These are phyloP conservation scores for Crenichthys baileyi DNA, from an alignment of 2,797 vertebrate genomes.

Conservation along the genomic window DNA sequence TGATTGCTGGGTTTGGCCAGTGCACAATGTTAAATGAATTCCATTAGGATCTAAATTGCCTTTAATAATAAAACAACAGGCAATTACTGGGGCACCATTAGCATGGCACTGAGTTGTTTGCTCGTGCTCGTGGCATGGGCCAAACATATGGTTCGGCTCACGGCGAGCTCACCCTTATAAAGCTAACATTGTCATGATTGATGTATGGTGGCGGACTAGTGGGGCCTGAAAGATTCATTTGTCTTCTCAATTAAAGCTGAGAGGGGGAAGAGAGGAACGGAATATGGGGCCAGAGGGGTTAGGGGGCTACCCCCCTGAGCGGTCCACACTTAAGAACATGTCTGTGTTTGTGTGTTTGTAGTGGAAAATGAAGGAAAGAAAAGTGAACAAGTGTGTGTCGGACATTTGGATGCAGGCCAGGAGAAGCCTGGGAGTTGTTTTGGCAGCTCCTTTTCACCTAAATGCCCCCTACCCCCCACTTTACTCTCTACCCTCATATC, in stretches of 20 bases:
- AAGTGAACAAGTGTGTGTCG: constrained; percentile 68
- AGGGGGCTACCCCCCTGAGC: constrained; percentile 76
- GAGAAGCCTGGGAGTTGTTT: constrained; percentile 78
- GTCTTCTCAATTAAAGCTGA: constrained; percentile 83
- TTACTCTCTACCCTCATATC: constrained; percentile 70
- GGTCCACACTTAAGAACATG: constrained; percentile 76
- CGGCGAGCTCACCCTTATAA: constrained; percentile 79
- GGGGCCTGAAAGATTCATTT: constrained; percentile 85
- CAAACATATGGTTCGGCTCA: constrained; percentile 84
- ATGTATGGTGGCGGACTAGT: constrained; percentile 80
- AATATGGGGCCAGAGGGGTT: constrained; percentile 77
- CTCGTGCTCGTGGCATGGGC: constrained; percentile 74
- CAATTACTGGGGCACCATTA: constrained; percentile 81
- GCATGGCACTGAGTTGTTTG: constrained; percentile 77
- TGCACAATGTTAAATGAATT: constrained; percentile 80
- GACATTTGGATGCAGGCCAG: constrained; percentile 80
- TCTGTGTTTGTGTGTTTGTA: constrained; percentile 71
- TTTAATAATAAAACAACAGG: constrained; percentile 87
- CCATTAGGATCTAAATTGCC: constrained; percentile 82
- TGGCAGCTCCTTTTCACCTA: constrained; percentile 78
- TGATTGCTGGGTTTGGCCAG: constrained; percentile 57
- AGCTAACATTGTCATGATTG: constrained; percentile 82
- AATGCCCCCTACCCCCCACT: constrained; percentile 68
- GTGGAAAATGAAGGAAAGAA: constrained; percentile 42
- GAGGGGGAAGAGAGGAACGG: constrained; percentile 77